Evolutionary conservation across 2,888 invertebrate genomes (phyloP), one percentile per base, ranked within the genome.

Genomic region (Pandemis corylana): DNA sequence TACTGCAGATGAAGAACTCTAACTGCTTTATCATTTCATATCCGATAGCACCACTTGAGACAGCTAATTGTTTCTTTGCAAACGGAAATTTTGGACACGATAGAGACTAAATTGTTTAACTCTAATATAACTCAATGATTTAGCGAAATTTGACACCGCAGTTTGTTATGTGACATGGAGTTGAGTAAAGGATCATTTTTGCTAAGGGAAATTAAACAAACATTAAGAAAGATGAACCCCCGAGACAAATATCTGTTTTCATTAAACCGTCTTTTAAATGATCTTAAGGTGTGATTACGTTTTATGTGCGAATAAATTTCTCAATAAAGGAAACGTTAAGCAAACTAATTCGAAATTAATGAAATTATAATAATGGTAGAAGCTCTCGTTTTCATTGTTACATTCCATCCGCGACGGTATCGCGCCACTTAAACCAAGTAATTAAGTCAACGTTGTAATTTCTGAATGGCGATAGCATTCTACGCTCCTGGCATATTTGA

Each of bases 371-470:
- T 41, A 64, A 64, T 28, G 36, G 56, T 46, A 41, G 44, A 28
- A 56, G 44, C 59, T 49, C 61, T 62, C 42, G 15, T n/a, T 65
- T 56, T 64, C 69, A 59, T 66, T 61, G 61, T 44, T 62, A 65
- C 61, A 64, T 62, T 70, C 44, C 53, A n/a, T 51, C 62, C 10
- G 13, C 66, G 51, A 28, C 65, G 44, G 10, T 66, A 64, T 44
- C 59, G 53, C 67, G 65, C 65, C 70, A 70, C 70, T 75, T 70
- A 62, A 74, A 70, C 66, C 44, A 70, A 75, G 66, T 67, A 70
- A 70, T 70, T 70, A 61, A 70, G 70, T 74, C 66, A 65, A 44
- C 66, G 70, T 51, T 61, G 74, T 70, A 70, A 70, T 75, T 62
- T 70, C 70, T 70, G 67, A 70, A 70, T 75, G 74, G 62, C 69